Evolutionary conservation across 2,113 vertebrate genomes (phyloP), one percentile per base, ranked within the genome.

Genomic region (Prietella phreatophila): DNA sequence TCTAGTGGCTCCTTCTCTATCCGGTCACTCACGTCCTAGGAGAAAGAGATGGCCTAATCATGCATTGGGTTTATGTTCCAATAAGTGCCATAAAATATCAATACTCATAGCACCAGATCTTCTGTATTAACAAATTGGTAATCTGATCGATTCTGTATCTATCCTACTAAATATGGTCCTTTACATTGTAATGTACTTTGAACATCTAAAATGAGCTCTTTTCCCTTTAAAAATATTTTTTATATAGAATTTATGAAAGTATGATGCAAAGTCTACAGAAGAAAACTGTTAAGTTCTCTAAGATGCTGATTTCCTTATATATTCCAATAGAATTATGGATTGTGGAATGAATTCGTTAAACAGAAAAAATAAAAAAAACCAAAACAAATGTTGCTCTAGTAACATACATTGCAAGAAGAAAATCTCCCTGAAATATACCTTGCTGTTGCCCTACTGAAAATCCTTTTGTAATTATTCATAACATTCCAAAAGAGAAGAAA

Each of bases 1-100:
- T 99, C 98, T 93, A 97, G 94, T 27, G 96, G 94, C 85, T 99
- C 98, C 89, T 99, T 99, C 92, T 99, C 98, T 93, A 99, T 99
- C 36, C 98, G 95, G 93, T 99, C 98, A 84, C 98, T 99, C 79
- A 99, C 97, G 10, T 99, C 98, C 98, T 99, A 92, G 0, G 90
- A 93, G 63, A 84, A 86, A 79, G 42, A 88, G 25, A 56, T 25
- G 27, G 71, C 20, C 61, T 56, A 27, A 61, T 69, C 9, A 47
- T 0, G 84, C 19, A 25, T 10, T 73, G 56, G 25, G 22, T 33
- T 55, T 30, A n/a, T 7, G 19, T 30, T 55, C n/a, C 42, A 67
- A 25, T 36, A 76, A 60, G 33, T 25, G 8, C 58, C 36, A 10
- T 63, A 13, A 17, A 85, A 15, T 55, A 65, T 22, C 63, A 30